A percentile compares a stretch with the other conserved stretches of the same genome.
phyloP scores from a whole-genome alignment of 2,113 vertebrate species.

The Scortum barcoo region DNA sequence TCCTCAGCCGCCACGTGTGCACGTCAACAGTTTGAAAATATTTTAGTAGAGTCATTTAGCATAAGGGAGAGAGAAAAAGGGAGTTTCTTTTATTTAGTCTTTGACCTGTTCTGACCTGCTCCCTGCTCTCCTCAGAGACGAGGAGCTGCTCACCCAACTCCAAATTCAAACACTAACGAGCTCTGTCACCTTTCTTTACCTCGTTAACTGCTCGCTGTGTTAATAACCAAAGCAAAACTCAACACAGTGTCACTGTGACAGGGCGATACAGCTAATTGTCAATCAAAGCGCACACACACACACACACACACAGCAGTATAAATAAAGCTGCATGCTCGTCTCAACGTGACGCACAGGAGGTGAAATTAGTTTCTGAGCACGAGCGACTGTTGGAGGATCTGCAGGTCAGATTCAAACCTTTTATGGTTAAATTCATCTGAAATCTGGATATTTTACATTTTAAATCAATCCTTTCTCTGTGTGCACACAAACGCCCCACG shows the following conservation, averaged over 20 bases:
- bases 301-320: background rate
- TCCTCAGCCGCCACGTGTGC: no score
- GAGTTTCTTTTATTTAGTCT: background rate
- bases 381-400: background rate
- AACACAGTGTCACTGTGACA: background rate
- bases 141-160: background rate
- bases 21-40: background rate
- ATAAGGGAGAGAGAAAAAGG: background rate
- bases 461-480: no score
- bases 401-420: background rate
- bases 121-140: background rate
- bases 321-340: no score
- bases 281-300: background rate
- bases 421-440: no score
- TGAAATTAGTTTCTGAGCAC: background rate
- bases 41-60: background rate
- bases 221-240: background rate
- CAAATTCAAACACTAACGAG: background rate
- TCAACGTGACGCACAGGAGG: background rate
- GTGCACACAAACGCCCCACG: no score
- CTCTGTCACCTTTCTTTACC: conserved; percentile 10
- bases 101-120: background rate
- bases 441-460: no score
- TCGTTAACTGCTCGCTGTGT: background rate
- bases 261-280: background rate